These are phyloP conservation scores for Aspidapion aeneum DNA, from an alignment of 2,888 invertebrate species.

Conservation along the genomic window DNA sequence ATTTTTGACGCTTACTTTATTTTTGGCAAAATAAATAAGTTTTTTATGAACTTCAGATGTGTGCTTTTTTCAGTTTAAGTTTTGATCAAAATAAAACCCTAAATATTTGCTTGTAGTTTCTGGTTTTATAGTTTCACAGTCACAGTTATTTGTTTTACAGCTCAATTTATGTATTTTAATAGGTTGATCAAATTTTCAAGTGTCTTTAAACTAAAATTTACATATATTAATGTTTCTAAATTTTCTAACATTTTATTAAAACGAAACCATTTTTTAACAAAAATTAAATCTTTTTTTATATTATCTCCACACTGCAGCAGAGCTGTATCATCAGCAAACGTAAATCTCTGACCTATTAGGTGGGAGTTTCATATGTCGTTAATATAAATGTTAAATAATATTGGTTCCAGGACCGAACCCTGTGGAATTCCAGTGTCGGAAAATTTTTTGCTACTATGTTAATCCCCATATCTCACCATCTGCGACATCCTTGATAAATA, in stretches of 20 bases:
- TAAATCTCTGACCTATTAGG: neutral
- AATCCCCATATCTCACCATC: neutral
- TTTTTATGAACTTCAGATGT: neutral
- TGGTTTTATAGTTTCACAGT: neutral
- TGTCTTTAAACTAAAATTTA: neutral
- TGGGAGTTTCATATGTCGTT: neutral
- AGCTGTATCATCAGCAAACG: no score
- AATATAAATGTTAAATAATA: neutral
- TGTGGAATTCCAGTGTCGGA: neutral
- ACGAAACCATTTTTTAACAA: neutral
- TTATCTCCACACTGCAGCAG: no score
- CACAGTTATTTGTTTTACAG: neutral
- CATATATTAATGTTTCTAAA: neutral
- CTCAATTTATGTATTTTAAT: neutral
- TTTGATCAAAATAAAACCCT: neutral
- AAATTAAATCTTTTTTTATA: neutral
- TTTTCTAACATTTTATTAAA: neutral
- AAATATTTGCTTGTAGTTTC: neutral
- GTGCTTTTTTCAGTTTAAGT: neutral
- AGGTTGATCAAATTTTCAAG: neutral
- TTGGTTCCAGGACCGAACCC: neutral
- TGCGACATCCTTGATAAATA: neutral
- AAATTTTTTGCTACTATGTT: neutral
- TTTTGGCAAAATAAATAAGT: no score
- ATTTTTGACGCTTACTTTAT: no score